phyloP scores from a whole-genome alignment of 2,888 invertebrate genomes.

The Kryphioiulus occultus region DNA sequence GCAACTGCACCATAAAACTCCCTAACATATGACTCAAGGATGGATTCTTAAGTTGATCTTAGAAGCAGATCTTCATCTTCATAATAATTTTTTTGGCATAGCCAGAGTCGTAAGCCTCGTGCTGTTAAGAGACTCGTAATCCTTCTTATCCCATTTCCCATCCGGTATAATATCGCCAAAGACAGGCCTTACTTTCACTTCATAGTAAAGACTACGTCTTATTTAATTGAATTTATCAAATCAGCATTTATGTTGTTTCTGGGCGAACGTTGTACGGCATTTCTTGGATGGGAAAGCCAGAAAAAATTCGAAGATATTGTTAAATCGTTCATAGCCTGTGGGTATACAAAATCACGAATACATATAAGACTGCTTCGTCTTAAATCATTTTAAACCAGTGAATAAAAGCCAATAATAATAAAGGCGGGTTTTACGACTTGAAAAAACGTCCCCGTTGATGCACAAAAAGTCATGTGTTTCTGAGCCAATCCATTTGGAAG shows the following conservation, averaged over 20 bases:
- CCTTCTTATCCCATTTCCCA: background rate
- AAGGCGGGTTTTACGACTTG: slow-evolving; percentile 23
- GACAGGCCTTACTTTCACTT: slow-evolving; percentile 6
- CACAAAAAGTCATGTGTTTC: slow-evolving; percentile 2
- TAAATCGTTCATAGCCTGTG: background rate
- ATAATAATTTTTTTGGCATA: background rate
- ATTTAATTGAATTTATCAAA: slow-evolving; percentile 16
- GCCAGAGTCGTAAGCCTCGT: background rate
- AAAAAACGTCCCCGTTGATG: slow-evolving; percentile 15
- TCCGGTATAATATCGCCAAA: background rate
- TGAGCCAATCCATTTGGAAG: slow-evolving; percentile 16
- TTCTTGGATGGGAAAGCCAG: background rate
- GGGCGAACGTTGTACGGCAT: background rate
- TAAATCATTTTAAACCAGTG: slow-evolving; percentile 16
- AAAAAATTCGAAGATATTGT: background rate
- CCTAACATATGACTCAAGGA: background rate
- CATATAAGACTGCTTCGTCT: background rate
- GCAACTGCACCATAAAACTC: background rate
- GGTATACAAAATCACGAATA: background rate
- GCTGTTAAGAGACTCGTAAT: background rate
- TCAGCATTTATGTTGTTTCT: background rate
- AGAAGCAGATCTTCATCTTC: background rate
- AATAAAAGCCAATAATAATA: slow-evolving; percentile 23
- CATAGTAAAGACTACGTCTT: background rate
- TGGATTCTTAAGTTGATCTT: slow-evolving; percentile 1